Base-by-base conservation (phyloP, 2,888 invertebrate species). In the Drosophila antonietae region DNA sequence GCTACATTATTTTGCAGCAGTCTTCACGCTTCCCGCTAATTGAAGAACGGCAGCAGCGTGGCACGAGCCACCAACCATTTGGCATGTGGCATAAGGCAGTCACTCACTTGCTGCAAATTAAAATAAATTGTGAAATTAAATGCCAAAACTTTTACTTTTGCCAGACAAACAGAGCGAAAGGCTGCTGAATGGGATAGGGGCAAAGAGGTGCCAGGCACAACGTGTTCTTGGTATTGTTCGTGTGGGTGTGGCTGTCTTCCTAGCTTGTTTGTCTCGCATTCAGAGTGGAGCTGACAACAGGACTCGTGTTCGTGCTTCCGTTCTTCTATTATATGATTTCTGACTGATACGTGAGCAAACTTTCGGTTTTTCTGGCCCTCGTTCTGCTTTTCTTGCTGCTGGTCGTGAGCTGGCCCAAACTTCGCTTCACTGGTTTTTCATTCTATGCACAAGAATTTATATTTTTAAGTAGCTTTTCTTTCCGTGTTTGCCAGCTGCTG, bases 111-210 rank as follows among this genome's bases (percentile, higher is more conserved):
- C 71, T 68, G 67, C 69, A 87, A 87, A 87, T 87, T 89, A 86
- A 89, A 87, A 87, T 89, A 87, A 87, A 87, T 89, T 87, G 88
- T 76, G 64, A 81, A 87, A 82, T 83, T 82, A 82, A 84, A 80
- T 67, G 68, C 68, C 68, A 68, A 83, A 83, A 83, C 82, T 83
- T 83, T 83, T 87, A 87, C 87, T 83, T 83, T 82, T 69, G 60
- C 65, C 66, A 57, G 51, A 70, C 77, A 71, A 61, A 64, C 58
- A 59, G 12, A 7, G 6, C 39, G 41, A 3, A 6, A 35, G 20
- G 14, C 18, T 18, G 18, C 14, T 37, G 31, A 5, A 4, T 18
- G 43, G 20, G 20, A 23, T 3, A 23, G 12, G n/a, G 15, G 2
- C 44, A 3, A 47, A 3, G 39, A 1, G n/a, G 23, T 15, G 28